Evolutionary conservation across 2,113 vertebrate genomes (phyloP), one percentile per base, ranked within the genome.

Genomic region (Dromiciops gliroides): DNA sequence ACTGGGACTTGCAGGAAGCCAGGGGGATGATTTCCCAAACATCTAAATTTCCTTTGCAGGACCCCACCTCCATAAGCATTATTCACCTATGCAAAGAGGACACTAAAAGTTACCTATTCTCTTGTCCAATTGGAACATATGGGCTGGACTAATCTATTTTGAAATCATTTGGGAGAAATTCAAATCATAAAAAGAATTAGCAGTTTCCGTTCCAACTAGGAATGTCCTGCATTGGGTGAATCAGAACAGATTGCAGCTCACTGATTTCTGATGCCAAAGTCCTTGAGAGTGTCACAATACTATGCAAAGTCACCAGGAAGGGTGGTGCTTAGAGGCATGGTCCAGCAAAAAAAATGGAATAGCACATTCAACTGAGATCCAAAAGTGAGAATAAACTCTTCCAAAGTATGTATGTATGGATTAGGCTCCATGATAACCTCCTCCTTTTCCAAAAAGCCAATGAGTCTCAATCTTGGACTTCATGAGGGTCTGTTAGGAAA

Each of bases 351-450:
- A 83, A 83, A 75, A 75, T 91, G 90, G 49, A 5, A 44, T 12
- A 49, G 26, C 48, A 28, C 26, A 49, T 90, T 49, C 49, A 23
- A 16, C 26, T 0, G 0, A 16, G n/a, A 31, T 22, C 50, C 37
- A 92, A 48, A 83, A 83, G 26, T 8, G 24, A 31, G 16, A 50
- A 91, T 4, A 23, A 31, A 89, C 14, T 89, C 52, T 92, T 24
- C 60, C 51, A 16, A 22, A 11, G 23, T 53, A n/a, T n/a, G n/a
- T 0, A 0, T 5, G 19, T 44, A 50, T 48, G 23, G 6, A 47
- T 14, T 48, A 22, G 37, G n/a, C 48, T 83, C 51, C 51, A 14
- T 48, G 47, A 5, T n/a, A 50, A 51, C 22, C 10, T 89, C 51
- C 52, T 67, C 0, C 37, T 83, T 83, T 44, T 83, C 67, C 67